A percentile compares a stretch with the other conserved stretches of the same genome.
These are phyloP conservation scores for Colaptes auratus DNA, from an alignment of 2,113 vertebrate species.

Conservation along the genomic window DNA sequence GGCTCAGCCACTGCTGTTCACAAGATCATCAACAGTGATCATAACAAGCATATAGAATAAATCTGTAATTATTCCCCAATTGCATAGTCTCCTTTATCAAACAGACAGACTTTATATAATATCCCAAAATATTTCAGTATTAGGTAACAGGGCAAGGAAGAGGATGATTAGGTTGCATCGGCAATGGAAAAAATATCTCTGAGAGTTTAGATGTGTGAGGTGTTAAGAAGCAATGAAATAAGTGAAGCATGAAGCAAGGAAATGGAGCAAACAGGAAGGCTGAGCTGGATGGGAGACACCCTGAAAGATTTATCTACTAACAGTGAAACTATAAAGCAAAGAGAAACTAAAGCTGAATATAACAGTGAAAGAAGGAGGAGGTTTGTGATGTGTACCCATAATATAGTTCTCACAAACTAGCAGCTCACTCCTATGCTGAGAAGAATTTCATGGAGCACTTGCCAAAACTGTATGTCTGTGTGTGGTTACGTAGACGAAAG, in stretches of 20 bases:
- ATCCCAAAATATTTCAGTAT: neutral
- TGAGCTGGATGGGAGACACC: neutral
- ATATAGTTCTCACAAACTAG: neutral
- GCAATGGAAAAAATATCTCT: neutral
- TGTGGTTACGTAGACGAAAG: neutral
- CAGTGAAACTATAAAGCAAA: neutral
- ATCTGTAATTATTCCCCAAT: neutral
- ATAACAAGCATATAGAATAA: neutral
- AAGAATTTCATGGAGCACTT: neutral
- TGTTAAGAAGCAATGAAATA: neutral
- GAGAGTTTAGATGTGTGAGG: neutral
- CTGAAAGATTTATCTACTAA: neutral
- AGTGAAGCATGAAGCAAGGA: neutral
- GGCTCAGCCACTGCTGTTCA: neutral
- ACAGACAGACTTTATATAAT: conserved; percentile 27
- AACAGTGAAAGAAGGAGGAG: neutral
- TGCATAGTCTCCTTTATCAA: neutral
- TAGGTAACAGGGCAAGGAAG: neutral
- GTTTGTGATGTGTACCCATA: neutral
- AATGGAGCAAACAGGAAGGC: neutral
- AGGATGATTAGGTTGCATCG: conserved; percentile 9
- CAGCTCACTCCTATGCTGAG: neutral
- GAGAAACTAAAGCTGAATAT: neutral
- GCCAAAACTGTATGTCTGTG: neutral
- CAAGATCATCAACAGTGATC: neutral